These are phyloP conservation scores for Argya squamiceps DNA, from an alignment of 2,797 vertebrate genomes.

Conservation along the genomic window DNA sequence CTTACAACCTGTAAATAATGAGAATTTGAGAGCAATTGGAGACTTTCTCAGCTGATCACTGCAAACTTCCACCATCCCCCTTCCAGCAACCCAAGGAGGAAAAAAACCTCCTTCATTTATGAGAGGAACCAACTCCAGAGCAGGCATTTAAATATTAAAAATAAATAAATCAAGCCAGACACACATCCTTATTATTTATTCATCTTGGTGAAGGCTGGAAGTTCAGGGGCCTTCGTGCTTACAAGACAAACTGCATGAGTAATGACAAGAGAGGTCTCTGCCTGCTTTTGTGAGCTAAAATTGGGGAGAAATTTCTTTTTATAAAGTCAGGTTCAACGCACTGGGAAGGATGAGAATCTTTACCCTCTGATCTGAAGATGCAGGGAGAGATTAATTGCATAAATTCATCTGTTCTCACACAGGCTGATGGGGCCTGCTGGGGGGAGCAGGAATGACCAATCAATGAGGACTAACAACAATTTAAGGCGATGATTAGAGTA, in stretches of 20 bases:
- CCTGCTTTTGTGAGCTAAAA: slow-evolving; percentile 16
- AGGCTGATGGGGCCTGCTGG: not conserved
- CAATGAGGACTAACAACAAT: slow-evolving; percentile 53
- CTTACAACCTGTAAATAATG: not conserved
- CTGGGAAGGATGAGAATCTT: not conserved
- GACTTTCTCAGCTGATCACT: not conserved
- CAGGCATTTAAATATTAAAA: slow-evolving; percentile 49
- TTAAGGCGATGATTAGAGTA: slow-evolving; percentile 47
- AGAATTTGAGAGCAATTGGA: not conserved
- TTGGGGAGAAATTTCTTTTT: not conserved
- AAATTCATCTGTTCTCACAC: slow-evolving; percentile 15
- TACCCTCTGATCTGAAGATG: not conserved
- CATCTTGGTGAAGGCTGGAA: not conserved
- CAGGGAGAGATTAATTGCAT: slow-evolving; percentile 8
- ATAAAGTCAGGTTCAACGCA: slow-evolving; percentile 23
- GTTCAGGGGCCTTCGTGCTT: slow-evolving; percentile 19
- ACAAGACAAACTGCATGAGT: slow-evolving; percentile 30
- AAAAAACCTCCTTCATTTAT: not conserved
- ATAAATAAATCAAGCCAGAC: slow-evolving; percentile 41
- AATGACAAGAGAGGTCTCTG: slow-evolving; percentile 15
- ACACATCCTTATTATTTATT: slow-evolving; percentile 46
- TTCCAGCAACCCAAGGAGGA: not conserved
- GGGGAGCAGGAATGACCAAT: slow-evolving; percentile 59
- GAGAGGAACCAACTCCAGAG: not conserved
- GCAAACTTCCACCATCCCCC: too few species aligned